Percentiles rank a stretch among this genome's conserved stretches.
These are phyloP conservation scores for Leuciscus waleckii DNA, from an alignment of 2,797 vertebrate species.

Conservation along the genomic window DNA sequence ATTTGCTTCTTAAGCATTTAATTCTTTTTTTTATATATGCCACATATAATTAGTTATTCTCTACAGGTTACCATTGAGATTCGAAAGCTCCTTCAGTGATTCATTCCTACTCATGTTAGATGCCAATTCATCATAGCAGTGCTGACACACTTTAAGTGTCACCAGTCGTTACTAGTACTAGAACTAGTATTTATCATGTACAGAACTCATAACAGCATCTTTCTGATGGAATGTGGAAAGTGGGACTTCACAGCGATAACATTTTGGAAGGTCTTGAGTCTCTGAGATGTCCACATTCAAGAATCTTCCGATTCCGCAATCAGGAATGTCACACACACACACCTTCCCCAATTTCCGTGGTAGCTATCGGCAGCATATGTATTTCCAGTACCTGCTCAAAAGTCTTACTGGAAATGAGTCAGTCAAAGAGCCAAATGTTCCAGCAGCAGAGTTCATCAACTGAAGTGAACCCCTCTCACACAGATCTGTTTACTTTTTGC, in stretches of 20 bases:
- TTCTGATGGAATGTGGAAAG: not conserved
- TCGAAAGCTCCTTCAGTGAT: conserved; percentile 19
- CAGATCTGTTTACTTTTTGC: conserved; percentile 13
- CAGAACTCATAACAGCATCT: not conserved
- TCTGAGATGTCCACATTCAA: conserved; percentile 1
- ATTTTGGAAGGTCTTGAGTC: conserved; percentile 22
- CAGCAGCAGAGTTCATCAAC: conserved; percentile 1
- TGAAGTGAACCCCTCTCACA: not conserved
- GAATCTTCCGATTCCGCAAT: conserved; percentile 1
- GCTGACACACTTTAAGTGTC: not conserved
- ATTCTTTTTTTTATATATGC: conserved; percentile 7
- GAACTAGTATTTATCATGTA: not conserved
- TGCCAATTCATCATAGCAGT: not conserved
- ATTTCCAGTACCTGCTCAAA: conserved; percentile 52
- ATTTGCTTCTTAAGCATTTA: not conserved
- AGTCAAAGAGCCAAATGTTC: conserved; percentile 9
- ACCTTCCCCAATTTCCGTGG: conserved; percentile 5
- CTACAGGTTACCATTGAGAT: not conserved
- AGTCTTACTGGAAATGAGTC: conserved; percentile 39
- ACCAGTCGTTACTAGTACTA: conserved; percentile 8
- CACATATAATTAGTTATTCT: not conserved
- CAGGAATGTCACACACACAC: not conserved
- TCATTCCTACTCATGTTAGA: not conserved
- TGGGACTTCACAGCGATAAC: not conserved
- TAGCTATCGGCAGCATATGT: conserved; percentile 29